Percentiles rank a stretch among this genome's conserved stretches.
Conservation (phyloP, 2,113 vertebrate genomes). For the Ctenodactylus gundi region DNA sequence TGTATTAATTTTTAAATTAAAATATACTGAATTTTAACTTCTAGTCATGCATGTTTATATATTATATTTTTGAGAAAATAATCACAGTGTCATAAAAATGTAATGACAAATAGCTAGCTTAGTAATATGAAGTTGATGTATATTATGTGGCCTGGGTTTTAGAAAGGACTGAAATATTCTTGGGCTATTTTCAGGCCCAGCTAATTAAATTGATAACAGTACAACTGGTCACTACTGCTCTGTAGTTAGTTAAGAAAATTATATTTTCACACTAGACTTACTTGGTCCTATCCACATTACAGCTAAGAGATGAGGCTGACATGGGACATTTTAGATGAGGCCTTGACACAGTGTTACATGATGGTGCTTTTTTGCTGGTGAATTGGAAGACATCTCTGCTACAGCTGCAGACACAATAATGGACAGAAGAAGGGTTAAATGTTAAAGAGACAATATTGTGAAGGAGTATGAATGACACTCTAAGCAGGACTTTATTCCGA, state of each 20-base stretch:
- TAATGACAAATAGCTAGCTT: background rate
- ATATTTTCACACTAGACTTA: background rate
- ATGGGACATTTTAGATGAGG: background rate
- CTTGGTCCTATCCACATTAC: background rate
- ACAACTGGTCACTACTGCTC: background rate
- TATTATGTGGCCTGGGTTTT: background rate
- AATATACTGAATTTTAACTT: slow-evolving; percentile 4
- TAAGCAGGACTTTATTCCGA: background rate
- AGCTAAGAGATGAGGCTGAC: background rate
- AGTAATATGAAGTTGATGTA: background rate
- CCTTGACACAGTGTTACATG: background rate
- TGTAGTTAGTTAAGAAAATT: background rate
- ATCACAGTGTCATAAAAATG: background rate
- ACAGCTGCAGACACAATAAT: background rate
- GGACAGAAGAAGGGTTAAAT: background rate
- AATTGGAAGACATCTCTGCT: background rate
- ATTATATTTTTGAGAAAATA: background rate
- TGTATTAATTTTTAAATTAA: background rate
- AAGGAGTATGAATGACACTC: background rate
- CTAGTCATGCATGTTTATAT: background rate
- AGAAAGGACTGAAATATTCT: background rate
- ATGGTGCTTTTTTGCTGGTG: background rate
- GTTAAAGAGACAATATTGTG: background rate
- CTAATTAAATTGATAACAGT: background rate
- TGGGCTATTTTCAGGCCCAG: background rate